A percentile compares a stretch with the other conserved stretches of the same genome.
phyloP scores from a whole-genome alignment of 2,797 vertebrate species.

The Rhinatrema bivittatum region DNA sequence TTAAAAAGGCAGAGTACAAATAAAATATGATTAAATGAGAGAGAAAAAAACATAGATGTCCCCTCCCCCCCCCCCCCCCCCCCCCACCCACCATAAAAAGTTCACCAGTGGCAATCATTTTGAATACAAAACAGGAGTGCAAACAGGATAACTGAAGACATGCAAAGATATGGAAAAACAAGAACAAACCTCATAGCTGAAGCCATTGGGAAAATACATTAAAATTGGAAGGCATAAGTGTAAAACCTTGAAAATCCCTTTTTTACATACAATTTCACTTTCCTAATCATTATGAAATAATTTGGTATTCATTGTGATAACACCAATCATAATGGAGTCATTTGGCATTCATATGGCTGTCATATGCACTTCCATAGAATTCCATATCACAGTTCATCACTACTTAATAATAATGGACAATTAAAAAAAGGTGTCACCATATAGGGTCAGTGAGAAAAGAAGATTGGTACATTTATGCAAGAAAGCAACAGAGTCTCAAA shows the following conservation, averaged over 20 bases:
- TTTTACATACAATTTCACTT: constrained; percentile 19
- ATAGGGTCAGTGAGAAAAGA: constrained; percentile 35
- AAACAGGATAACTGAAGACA: too few relatives aligned
- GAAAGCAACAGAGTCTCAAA: constrained; percentile 8
- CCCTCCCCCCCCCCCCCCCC: too few relatives aligned
- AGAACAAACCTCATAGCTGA: too few relatives aligned
- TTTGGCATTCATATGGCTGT: constrained; percentile 51
- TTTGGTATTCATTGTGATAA: constrained; percentile 60
- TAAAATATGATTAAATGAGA: too few relatives aligned
- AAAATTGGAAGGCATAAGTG: neutral
- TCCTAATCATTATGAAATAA: constrained; percentile 55
- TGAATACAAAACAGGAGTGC: too few relatives aligned
- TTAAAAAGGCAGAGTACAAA: too few relatives aligned
- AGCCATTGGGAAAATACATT: too few relatives aligned
- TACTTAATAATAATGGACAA: constrained; percentile 57
- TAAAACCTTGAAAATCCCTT: constrained; percentile 1
- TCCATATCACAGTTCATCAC: constrained; percentile 59
- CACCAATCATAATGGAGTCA: constrained; percentile 57
- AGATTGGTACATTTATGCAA: constrained; percentile 27
- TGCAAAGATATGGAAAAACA: too few relatives aligned
- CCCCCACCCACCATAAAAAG: too few relatives aligned
- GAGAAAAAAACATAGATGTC: too few relatives aligned
- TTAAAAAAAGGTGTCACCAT: constrained; percentile 45
- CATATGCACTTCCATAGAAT: constrained; percentile 45
- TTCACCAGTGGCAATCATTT: too few relatives aligned